Percentiles rank a stretch among this genome's conserved stretches.
Evolutionary conservation across 2,797 vertebrate genomes (phyloP).

Genomic region (Orestias chungarensis): DNA sequence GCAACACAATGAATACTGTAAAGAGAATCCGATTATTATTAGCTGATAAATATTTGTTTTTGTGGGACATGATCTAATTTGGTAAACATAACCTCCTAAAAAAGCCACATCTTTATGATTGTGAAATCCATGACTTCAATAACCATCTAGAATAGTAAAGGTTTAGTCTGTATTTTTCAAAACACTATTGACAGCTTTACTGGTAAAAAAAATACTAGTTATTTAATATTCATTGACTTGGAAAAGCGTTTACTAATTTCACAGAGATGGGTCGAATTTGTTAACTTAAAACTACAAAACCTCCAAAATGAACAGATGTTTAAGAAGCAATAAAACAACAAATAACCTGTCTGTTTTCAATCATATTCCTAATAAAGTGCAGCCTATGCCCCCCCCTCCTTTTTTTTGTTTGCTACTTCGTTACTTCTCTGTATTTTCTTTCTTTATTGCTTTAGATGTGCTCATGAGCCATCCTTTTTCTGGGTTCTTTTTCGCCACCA

Average conservation of each 20-base stretch:
- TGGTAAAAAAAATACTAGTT: too few species aligned
- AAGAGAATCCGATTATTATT: neutral
- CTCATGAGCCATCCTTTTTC: constrained; percentile 31
- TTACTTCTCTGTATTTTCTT: neutral
- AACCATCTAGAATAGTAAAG: neutral
- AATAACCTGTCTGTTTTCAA: constrained; percentile 52
- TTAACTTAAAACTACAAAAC: constrained; percentile 58
- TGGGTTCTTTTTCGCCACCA: constrained; percentile 35
- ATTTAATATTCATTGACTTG: constrained; percentile 64
- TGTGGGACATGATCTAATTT: neutral
- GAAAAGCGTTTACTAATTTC: constrained; percentile 66
- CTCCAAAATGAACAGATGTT: constrained; percentile 44
- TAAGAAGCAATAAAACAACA: constrained; percentile 60
- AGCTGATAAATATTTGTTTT: neutral
- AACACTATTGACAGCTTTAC: too few species aligned
- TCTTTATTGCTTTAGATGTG: constrained; percentile 30
- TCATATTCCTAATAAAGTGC: constrained; percentile 37
- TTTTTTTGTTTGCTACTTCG: neutral
- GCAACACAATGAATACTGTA: neutral
- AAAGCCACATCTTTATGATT: neutral
- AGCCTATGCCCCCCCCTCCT: constrained; percentile 16
- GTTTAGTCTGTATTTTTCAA: neutral
- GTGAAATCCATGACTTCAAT: neutral
- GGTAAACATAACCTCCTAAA: neutral
- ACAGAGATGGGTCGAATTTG: constrained; percentile 60